Evolutionary conservation across 2,797 vertebrate genomes (phyloP).

Genomic region (Odontamblyopus lacepedii): DNA sequence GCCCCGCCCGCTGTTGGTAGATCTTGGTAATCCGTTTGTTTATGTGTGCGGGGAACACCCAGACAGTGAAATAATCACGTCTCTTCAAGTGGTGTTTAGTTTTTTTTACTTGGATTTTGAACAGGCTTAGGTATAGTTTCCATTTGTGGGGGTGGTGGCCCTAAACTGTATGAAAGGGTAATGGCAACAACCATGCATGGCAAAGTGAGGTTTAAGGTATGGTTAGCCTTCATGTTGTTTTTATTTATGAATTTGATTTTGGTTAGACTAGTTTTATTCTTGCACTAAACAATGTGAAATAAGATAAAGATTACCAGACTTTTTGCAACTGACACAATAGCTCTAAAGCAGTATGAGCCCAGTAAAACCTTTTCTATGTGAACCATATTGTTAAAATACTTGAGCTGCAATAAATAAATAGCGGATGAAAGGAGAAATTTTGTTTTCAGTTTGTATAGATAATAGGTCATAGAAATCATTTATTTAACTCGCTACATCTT

Average conservation of each 20-base stretch:
- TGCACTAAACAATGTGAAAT: not conserved
- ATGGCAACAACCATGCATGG: constrained; percentile 3
- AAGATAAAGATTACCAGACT: not conserved
- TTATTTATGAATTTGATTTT: not conserved
- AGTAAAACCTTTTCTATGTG: too few species aligned
- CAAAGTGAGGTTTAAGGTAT: not conserved
- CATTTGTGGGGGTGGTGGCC: constrained; percentile 7
- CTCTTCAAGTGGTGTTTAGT: constrained; percentile 52
- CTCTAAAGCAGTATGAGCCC: too few species aligned
- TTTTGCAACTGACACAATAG: too few species aligned
- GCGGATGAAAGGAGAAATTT: too few species aligned
- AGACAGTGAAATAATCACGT: constrained; percentile 56
- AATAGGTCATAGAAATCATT: too few species aligned
- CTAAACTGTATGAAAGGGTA: not conserved
- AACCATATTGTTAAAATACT: too few species aligned
- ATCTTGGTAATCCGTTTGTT: constrained; percentile 64
- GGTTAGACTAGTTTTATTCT: not conserved
- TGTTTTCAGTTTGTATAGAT: too few species aligned
- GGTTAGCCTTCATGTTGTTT: not conserved
- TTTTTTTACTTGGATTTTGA: constrained; percentile 55
- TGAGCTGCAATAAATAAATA: too few species aligned
- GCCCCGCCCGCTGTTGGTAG: constrained; percentile 40
- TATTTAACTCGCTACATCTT: too few species aligned
- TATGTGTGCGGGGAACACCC: constrained; percentile 55
- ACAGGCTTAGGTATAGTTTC: constrained; percentile 47